Conservation (phyloP, 2,888 invertebrate genomes). For the Lasioglossum marginatum region DNA sequence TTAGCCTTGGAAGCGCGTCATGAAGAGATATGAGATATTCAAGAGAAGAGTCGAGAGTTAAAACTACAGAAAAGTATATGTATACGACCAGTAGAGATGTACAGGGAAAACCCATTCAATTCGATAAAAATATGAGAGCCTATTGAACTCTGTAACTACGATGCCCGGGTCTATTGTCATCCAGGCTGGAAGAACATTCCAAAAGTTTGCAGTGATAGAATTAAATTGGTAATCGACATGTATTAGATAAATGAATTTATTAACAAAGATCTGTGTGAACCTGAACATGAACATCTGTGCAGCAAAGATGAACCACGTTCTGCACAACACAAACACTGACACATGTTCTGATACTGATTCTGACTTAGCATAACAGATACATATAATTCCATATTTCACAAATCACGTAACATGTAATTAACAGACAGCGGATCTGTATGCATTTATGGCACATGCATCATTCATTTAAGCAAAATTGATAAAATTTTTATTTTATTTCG, state of each 20-base stretch:
- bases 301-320: neutral
- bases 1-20: neutral
- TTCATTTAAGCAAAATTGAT: neutral
- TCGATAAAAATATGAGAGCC: neutral
- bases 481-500: neutral
- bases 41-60: neutral
- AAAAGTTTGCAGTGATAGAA: neutral
- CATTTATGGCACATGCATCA: neutral
- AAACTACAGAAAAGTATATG: neutral
- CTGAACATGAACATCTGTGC: neutral
- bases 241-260: neutral
- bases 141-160: neutral
- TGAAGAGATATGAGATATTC: neutral
- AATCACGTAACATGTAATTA: neutral
- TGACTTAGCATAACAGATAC: neutral
- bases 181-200: neutral
- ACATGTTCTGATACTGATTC: neutral
- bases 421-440: neutral
- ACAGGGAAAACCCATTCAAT: neutral
- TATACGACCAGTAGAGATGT: neutral
- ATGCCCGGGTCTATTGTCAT: neutral
- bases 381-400: neutral
- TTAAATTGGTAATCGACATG: neutral
- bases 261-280: neutral
- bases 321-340: neutral